Conservation (phyloP, 2,797 vertebrate species). For the Ataeniobius toweri region DNA sequence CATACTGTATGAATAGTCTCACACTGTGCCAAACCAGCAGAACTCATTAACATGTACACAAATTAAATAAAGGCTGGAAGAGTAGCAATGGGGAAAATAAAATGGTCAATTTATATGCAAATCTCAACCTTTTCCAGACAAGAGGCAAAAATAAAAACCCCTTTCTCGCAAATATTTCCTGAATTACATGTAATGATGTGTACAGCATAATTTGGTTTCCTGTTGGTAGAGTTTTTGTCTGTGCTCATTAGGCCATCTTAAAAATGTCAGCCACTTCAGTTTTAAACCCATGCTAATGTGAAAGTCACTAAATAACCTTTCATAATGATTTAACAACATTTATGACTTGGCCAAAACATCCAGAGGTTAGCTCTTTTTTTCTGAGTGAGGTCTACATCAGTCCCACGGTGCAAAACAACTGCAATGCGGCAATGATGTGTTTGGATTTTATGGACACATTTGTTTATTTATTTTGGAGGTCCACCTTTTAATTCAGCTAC, state of each 20-base stretch:
- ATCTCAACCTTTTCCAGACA: conserved; percentile 74
- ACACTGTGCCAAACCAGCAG: conserved; percentile 44
- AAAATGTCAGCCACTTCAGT: conserved; percentile 54
- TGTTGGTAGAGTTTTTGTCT: conserved; percentile 25
- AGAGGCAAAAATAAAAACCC: conserved; percentile 56
- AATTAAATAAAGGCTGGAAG: conserved; percentile 68
- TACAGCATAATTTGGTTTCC: conserved; percentile 39
- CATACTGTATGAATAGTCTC: conserved; percentile 36
- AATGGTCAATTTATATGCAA: conserved; percentile 77
- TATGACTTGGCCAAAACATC: conserved; percentile 16
- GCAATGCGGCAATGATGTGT: conserved; percentile 5
- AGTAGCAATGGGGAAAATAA: conserved; percentile 56
- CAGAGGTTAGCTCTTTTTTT: conserved; percentile 6
- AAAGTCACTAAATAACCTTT: conserved; percentile 61
- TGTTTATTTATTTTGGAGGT: background rate
- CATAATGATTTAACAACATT: conserved; percentile 41
- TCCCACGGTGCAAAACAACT: conserved; percentile 7
- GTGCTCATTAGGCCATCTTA: conserved; percentile 41
- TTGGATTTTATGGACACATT: background rate
- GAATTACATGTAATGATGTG: conserved; percentile 60
- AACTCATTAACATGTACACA: conserved; percentile 65
- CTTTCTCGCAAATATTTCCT: conserved; percentile 52
- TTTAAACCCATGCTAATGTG: conserved; percentile 26
- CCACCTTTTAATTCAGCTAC: background rate
- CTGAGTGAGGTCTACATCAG: background rate